Evolutionary conservation across 2,888 invertebrate species (phyloP).

Genomic region (Bembecia ichneumoniformis): DNA sequence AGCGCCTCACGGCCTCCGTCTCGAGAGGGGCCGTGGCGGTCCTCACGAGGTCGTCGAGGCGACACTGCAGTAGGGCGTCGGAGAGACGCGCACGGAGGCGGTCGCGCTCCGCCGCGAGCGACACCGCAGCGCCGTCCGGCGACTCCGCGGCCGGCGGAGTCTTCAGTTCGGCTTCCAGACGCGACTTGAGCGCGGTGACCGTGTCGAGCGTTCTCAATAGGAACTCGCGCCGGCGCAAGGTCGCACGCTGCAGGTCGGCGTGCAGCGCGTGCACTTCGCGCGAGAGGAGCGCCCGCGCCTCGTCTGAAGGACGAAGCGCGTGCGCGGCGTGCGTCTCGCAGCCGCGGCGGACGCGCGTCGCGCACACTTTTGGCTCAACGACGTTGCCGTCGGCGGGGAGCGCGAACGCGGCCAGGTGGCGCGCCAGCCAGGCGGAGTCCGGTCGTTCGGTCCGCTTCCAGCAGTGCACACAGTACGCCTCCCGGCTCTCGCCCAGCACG

Average conservation of each 20-base stretch:
- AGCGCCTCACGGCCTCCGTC: conserved; percentile 77
- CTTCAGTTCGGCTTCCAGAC: conserved; percentile 80
- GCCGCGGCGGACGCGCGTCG: conserved; percentile 75
- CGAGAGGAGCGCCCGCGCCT: conserved; percentile 76
- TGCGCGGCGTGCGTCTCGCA: conserved; percentile 77
- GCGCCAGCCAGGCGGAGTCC: conserved; percentile 77
- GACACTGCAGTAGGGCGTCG: conserved; percentile 80
- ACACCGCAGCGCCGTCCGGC: conserved; percentile 58
- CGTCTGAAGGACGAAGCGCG: conserved; percentile 77
- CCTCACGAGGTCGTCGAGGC: conserved; percentile 78
- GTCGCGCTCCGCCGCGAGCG: conserved; percentile 77
- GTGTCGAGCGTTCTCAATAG: conserved; percentile 83
- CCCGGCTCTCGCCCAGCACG: conserved; percentile 77
- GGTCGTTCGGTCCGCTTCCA: conserved; percentile 81
- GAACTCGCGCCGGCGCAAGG: conserved; percentile 78
- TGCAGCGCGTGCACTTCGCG: conserved; percentile 47
- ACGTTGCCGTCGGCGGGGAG: conserved; percentile 21
- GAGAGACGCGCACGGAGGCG: conserved; percentile 78
- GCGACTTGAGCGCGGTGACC: conserved; percentile 80
- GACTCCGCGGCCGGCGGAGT: conserved; percentile 64
- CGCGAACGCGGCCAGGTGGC: conserved; percentile 18
- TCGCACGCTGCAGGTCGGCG: conserved; percentile 76
- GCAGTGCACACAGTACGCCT: conserved; percentile 80
- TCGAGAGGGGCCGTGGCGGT: conserved; percentile 78
- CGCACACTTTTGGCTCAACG: conserved; percentile 51